Evolutionary conservation across 2,888 invertebrate genomes (phyloP), one percentile per base, ranked within the genome.

Genomic region (Tuberolachnus salignus): DNA sequence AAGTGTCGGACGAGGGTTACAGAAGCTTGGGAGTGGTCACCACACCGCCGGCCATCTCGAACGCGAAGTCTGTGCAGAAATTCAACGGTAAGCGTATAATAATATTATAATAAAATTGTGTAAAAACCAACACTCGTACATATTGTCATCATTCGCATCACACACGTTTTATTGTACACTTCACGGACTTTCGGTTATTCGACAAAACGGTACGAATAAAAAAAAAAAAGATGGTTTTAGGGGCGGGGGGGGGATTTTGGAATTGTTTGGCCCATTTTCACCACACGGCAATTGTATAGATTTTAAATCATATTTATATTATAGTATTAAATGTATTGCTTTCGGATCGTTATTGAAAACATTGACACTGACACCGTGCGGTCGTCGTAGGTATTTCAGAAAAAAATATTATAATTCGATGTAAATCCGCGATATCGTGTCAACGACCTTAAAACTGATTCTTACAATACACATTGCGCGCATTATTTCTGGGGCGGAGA

Each of bases 1-100:
- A 94, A 85, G 92, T 93, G 16, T 93, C 93, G 42, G 94, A 94
- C 85, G 94, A 94, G 84, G 94, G 94, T 0, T 94, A 94, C 85
- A 89, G 93, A 83, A 93, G 93, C 84, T 86, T 93, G 83, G 93
- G 93, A 0, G 42, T 82, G 11, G 88, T 92, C 66, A 89, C 90
- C 81, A 86, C 88, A 72, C 83, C 85, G 63, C 84, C 88, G 34
- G 87, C 87, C 1, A 88, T 88, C 57, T 26, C 55, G 9, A 80
- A 74, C 49, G 67, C 13, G 19, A 61, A 72, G 34, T 14, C 26
- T 23, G 72, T 71, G 80, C 70, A 80, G 13, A 67, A 78, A 78
- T 59, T 23, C 3, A 67, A 66, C 49, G 71, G 80, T 80, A 80
- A 71, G 80, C 75, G 11, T 59, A 16, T 19, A 3, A 4, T 42